Evolutionary conservation across 1,140 invertebrate genomes (phyloP).

Genomic region (Tribolium castaneum): DNA sequence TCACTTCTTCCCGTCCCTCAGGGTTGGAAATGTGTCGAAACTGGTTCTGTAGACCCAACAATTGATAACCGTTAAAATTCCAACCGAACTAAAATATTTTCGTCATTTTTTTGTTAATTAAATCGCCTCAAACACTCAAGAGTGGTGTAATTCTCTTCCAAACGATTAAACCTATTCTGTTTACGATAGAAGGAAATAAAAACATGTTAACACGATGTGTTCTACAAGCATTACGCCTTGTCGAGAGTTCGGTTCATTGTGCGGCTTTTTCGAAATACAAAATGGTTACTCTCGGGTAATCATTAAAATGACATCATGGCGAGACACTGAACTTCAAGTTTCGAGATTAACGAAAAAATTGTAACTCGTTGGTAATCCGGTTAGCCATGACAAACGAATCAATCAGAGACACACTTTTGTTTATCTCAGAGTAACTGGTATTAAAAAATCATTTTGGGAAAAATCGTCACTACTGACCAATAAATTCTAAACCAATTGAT

Average conservation of each 20-base stretch:
- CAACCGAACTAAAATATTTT: too few species aligned
- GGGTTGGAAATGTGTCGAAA: background rate
- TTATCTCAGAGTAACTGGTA: background rate
- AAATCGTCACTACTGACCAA: background rate
- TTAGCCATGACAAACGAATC: background rate
- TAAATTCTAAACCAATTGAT: background rate
- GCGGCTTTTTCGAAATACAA: background rate
- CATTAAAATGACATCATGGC: background rate
- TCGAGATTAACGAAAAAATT: too few species aligned
- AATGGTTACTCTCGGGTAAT: background rate
- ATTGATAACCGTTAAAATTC: background rate
- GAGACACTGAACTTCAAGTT: too few species aligned
- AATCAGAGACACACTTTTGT: background rate
- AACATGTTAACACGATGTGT: constrained; percentile 5
- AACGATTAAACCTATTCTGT: background rate
- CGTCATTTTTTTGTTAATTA: too few species aligned
- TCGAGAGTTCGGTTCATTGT: background rate
- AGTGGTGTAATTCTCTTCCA: background rate
- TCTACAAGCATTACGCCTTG: constrained; percentile 2
- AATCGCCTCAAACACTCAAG: too few species aligned
- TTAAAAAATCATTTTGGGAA: background rate
- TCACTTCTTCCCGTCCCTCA: background rate
- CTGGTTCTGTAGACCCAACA: background rate
- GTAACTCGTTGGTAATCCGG: background rate
- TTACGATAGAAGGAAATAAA: constrained; percentile 21